Conservation (phyloP, 2,113 vertebrate genomes). For the Chelonoidis abingdonii region DNA sequence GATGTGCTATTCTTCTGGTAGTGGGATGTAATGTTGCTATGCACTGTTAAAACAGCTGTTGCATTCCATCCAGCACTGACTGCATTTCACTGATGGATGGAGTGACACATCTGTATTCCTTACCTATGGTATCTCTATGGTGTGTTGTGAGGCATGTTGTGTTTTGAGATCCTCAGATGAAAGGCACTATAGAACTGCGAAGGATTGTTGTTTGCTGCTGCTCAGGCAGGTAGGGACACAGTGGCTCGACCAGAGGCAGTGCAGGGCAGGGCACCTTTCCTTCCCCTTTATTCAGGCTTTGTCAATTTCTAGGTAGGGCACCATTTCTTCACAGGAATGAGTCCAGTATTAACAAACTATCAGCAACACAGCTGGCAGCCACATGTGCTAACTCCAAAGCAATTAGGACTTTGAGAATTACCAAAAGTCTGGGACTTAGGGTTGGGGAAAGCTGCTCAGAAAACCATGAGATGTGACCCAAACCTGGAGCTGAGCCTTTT, state of each 20-base stretch:
- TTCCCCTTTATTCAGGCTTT: not conserved
- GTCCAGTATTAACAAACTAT: constrained; percentile 5
- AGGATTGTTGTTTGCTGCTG: not conserved
- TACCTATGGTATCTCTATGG: not conserved
- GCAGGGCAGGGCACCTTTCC: constrained; percentile 8
- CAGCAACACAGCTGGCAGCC: not conserved
- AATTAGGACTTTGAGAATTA: not conserved
- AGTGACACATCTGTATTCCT: rapidly evolving
- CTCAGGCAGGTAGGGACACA: rapidly evolving
- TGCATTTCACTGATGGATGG: rapidly evolving
- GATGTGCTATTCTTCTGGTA: not conserved
- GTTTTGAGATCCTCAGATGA: rapidly evolving
- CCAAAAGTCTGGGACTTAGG: rapidly evolving
- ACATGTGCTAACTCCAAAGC: constrained; percentile 33
- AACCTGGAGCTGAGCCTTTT: not conserved
- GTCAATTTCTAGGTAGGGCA: not conserved
- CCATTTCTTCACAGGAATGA: not conserved
- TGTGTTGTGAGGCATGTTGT: not conserved
- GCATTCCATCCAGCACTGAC: rapidly evolving
- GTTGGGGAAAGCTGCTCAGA: not conserved
- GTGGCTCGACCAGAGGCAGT: not conserved
- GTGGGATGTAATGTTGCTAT: not conserved
- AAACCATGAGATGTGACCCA: constrained; percentile 5
- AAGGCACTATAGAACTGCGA: not conserved
- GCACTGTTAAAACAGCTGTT: not conserved